Base-by-base conservation (phyloP, 2,113 vertebrate species). In the human region DNA sequence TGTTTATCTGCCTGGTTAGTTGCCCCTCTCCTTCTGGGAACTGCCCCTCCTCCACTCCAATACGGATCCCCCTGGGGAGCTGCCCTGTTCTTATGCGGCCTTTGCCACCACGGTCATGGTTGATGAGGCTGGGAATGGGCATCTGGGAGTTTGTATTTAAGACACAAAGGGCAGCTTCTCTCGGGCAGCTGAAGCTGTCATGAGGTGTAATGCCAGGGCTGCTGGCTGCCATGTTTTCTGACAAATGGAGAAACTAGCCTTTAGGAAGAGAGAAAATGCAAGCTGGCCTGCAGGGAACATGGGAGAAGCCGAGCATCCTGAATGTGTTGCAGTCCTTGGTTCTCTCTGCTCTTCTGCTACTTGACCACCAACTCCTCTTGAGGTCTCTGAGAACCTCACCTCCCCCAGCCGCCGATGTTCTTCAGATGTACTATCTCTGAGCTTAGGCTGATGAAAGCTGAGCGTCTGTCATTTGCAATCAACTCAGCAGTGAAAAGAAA, bases 321-420 rank as follows among this genome's bases (percentile, higher is more conserved):
- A 73, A 64, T 3, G 0, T 27, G 0, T 1, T 64, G 8, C 70
- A 61, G 50, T 23, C 4, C 57, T 43, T 4, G n/a, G 30, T 6
- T 70, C 16, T 23, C 14, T 55, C 64, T 17, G 61, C 48, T 73
- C 40, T 66, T 82, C 90, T 50, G 20, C 25, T 48, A 3, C 48
- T 75, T 5, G n/a, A 32, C 13, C 18, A 4, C 3, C 48, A 20
- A 1, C 70, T 52, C 40, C 27, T 50, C 16, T 16, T 27, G 35
- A 81, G 70, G 61, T 40, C 32, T 43, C 6, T 50, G 73, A 82
- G 12, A 14, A 17, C 40, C 38, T 3, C 59, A 61, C 35, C 9
- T 8, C 80, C 10, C 12, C 13, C 6, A 55, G 57, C 61, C 18
- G 0, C 43, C 22, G 10, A 32, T 0, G 16, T 23, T 64, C 78